Percentiles rank a stretch among this genome's conserved stretches.
Conservation (phyloP, 2,888 invertebrate genomes). For the Andrena marginata region DNA sequence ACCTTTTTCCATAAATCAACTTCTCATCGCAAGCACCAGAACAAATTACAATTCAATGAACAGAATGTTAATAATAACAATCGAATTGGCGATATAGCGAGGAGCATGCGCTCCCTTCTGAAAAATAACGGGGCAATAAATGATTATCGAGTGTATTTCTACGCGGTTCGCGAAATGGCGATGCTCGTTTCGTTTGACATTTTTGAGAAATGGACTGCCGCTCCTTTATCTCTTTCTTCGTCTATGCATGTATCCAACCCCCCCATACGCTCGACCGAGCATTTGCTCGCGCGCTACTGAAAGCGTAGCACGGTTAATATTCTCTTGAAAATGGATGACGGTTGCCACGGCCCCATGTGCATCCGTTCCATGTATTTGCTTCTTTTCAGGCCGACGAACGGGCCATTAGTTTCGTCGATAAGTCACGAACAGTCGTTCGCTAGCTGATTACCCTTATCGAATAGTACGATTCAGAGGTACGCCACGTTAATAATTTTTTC, state of each 20-base stretch:
- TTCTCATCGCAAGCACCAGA: not conserved
- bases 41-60: conserved; percentile 9
- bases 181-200: conserved; percentile 33
- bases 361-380: conserved; percentile 51
- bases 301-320: conserved; percentile 45
- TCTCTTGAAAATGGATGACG: conserved; percentile 48
- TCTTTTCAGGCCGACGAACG: conserved; percentile 18
- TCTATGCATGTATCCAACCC: not conserved
- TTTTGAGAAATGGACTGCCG: conserved; percentile 39
- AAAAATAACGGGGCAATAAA: conserved; percentile 10
- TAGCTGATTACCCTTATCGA: conserved; percentile 15
- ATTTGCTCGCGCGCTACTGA: conserved; percentile 31
- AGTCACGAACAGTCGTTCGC: conserved; percentile 34
- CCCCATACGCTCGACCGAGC: conserved; percentile 24
- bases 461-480: not conserved
- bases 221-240: conserved; percentile 28
- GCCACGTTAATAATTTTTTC: not conserved
- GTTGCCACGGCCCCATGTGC: conserved; percentile 34
- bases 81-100: not conserved
- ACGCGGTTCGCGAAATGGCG: not conserved
- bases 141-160: conserved; percentile 20
- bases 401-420: conserved; percentile 47
- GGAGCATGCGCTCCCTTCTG: not conserved
- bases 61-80: not conserved
- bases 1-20: conserved; percentile 12